Percentiles rank a stretch among this genome's conserved stretches.
phyloP scores from a whole-genome alignment of 2,888 invertebrate genomes.

The Zaprionus bogoriensis region DNA sequence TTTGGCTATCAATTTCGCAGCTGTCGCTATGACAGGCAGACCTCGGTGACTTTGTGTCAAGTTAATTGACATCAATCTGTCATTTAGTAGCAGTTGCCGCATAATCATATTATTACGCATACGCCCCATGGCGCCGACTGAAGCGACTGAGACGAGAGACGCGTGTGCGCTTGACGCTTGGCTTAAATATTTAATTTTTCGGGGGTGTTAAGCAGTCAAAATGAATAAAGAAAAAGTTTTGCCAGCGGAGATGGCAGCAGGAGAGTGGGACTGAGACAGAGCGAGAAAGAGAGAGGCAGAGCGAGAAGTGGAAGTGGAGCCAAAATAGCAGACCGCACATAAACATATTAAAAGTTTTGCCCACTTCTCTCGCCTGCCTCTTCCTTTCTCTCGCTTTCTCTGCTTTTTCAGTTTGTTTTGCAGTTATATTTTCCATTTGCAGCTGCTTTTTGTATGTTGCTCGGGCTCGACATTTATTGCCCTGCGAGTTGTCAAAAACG shows the following conservation, averaged over 20 bases:
- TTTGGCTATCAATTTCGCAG: constrained; percentile 1
- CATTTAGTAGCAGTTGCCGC: constrained; percentile 61
- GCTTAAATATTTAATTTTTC: constrained; percentile 71
- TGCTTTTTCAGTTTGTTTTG: constrained; percentile 13
- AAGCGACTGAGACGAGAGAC: constrained; percentile 12
- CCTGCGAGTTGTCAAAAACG: constrained; percentile 57
- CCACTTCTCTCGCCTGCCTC: constrained; percentile 13
- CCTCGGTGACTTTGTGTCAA: constrained; percentile 54
- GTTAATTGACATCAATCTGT: constrained; percentile 75
- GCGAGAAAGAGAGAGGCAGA: background rate
- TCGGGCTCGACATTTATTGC: constrained; percentile 69
- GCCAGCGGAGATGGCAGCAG: constrained; percentile 7
- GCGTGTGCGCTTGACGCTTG: constrained; percentile 24
- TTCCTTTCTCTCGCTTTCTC: constrained; percentile 11
- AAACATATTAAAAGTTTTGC: constrained; percentile 73
- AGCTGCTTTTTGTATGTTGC: constrained; percentile 58
- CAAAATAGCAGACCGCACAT: constrained; percentile 55
- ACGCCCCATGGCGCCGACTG: constrained; percentile 50
- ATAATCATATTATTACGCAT: constrained; percentile 73
- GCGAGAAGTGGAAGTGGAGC: background rate
- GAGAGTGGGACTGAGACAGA: background rate
- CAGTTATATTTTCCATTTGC: constrained; percentile 55
- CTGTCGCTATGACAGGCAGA: constrained; percentile 1
- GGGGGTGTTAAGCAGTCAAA: constrained; percentile 42
- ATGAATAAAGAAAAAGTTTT: constrained; percentile 36